Percentiles rank a stretch among this genome's conserved stretches.
These are phyloP conservation scores for Columba janthina DNA, from an alignment of 2,113 vertebrate genomes.

Conservation along the genomic window DNA sequence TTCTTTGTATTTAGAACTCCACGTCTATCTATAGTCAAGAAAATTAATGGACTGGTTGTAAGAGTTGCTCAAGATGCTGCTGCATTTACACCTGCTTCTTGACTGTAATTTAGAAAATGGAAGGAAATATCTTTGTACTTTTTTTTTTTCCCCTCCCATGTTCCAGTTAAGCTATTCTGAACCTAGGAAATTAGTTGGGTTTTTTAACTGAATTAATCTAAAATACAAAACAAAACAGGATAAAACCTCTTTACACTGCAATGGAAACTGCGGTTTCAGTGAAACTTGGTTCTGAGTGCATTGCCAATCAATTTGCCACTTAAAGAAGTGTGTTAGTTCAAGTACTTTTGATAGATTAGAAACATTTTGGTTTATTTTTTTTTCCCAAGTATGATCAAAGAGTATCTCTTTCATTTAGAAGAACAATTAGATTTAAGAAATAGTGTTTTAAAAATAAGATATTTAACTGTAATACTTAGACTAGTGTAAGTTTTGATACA, in stretches of 20 bases:
- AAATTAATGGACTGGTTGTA: background rate
- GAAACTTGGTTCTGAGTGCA: background rate
- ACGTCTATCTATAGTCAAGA: accelerated
- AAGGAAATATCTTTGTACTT: background rate
- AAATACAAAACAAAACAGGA: background rate
- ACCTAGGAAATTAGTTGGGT: background rate
- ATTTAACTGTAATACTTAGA: background rate
- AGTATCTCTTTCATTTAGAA: background rate
- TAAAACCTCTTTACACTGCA: background rate
- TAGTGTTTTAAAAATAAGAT: background rate
- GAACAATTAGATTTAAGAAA: too few species aligned
- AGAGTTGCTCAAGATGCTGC: background rate
- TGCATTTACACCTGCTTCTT: background rate
- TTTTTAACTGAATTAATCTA: background rate
- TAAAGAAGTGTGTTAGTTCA: background rate
- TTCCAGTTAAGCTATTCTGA: background rate
- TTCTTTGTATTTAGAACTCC: background rate
- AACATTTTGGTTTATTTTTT: background rate
- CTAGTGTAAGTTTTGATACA: background rate
- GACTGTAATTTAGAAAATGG: background rate
- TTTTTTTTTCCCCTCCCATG: background rate
- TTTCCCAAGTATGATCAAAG: background rate
- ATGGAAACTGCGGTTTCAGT: background rate
- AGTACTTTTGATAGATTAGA: background rate
- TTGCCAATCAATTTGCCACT: background rate